Evolutionary conservation across 92 coral and sea anemone genomes (phyloP), one percentile per base, ranked within the genome.

Genomic region (Plumapathes pennacea): DNA sequence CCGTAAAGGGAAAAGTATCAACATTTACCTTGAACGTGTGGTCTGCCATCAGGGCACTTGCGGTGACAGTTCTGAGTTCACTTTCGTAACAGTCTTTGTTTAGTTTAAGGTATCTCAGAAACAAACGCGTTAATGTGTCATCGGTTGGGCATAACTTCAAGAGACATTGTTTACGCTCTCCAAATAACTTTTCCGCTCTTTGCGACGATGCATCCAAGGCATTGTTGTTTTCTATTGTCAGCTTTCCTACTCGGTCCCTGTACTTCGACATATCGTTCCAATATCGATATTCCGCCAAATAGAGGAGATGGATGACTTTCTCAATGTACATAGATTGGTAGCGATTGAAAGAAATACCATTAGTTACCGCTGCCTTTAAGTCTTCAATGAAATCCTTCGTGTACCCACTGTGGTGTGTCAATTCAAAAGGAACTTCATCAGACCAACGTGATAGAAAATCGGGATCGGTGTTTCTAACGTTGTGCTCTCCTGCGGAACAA

Each of bases 41-140:
- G 39, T 76, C 83, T 50, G 77, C 83, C 76, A 76, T 67, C 37
- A 76, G 61, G 6, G 69, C 60, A 46, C 44, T 67, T n/a, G 71
- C 83, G 22, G 34, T 26, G 18, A 49, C 54, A 37, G 62, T 36
- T 34, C 44, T 15, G 61, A 65, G 36, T 37, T 33, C 46, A 49
- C 32, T 11, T 10, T 65, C 62, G 47, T 65, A 65, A 3, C 30
- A 12, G 20, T 31, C 28, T 50, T 65, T 33, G 33, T 37, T 50
- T 33, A 33, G 34, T 20, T 38, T 25, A 25, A 65, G 51, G 27
- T 65, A 62, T 55, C 23, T 26, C 62, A 55, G 38, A 37, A 55
- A 55, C 50, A 55, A 12, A 55, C 34, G 39, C 10, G 22, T 3
- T 3, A 55, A 38, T 12, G 38, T 27, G 41, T 55, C 62, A 38